Base-by-base conservation (phyloP, 2,888 invertebrate species). In the Germaria angustata region DNA sequence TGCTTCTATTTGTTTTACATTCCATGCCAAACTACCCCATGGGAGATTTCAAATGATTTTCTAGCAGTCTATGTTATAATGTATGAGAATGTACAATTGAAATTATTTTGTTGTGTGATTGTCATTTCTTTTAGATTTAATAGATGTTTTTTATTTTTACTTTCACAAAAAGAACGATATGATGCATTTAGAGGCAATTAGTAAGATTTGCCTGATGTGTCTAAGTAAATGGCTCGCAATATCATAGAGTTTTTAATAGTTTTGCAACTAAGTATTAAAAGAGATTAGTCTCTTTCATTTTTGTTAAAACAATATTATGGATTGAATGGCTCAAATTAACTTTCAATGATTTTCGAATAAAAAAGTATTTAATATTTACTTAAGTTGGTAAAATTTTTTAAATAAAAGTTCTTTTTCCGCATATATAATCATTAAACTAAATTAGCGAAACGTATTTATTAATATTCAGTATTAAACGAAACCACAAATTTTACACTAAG, bases 161-260 rank as follows among this genome's bases (percentile, higher is more conserved):
- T 24, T 53, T 2, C 11, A 41, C 15, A 61, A 41, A 32, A 28
- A 66, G 17, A 44, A 76, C 59, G 66, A 22, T n/a, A n/a, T n/a
- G 22, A 51, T 51, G 71, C 82, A 75, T 79, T 77, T 77, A 71
- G 11, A 49, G 53, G 69, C 79, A 82, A 82, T 82, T 82, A 79
- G 61, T 79, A 59, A 7, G 32, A 34, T 15, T 41, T 59, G 9
- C 9, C 59, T 65, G 65, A 57, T 46, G 82, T 79, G 75, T 79
- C 53, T 78, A 51, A 36, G 65, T n/a, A 55, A 65, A 55, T 72
- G 41, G 15, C 41, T 13, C 7, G 39, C 4, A 59, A 36, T 36
- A 13, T 6, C 3, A 1, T n/a, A n/a, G 49, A 11, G 11, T 15
- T 49, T 61, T 72, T 17, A 11, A 20, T 51, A 39, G 46, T 28